These are phyloP conservation scores for Diabrotica virgifera DNA, from an alignment of 1,140 invertebrate species.

Conservation along the genomic window DNA sequence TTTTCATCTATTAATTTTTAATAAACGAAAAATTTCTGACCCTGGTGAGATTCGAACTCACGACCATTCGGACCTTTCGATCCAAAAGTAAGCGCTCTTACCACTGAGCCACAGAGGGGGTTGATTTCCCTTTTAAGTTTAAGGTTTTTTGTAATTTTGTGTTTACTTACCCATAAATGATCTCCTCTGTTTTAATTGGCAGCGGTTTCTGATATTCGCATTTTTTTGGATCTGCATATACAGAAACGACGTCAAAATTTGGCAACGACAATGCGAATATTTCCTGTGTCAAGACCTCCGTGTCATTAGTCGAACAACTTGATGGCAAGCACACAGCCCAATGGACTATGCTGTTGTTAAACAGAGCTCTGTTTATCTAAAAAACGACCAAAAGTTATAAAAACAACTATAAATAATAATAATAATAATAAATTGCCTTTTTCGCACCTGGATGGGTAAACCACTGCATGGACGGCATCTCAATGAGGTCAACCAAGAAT, in stretches of 20 bases:
- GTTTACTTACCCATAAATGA: slow-evolving; percentile 57
- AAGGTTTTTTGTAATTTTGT: slow-evolving; percentile 8
- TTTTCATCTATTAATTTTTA: no score
- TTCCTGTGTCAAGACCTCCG: slow-evolving; percentile 51
- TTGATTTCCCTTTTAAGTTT: no score
- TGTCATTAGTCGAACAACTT: slow-evolving; percentile 54
- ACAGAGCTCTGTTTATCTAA: slow-evolving; percentile 20
- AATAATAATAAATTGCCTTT: background rate
- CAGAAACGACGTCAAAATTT: slow-evolving; percentile 18
- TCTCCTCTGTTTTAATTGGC: slow-evolving; percentile 50
- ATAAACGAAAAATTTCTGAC: no score
- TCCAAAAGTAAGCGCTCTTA: no score
- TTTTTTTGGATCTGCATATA: slow-evolving; percentile 24
- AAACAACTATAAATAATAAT: background rate
- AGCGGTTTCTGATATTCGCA: slow-evolving; percentile 52
- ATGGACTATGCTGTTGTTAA: slow-evolving; percentile 52
- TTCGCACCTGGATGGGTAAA: no score
- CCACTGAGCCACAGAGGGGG: no score
- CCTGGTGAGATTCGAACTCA: no score
- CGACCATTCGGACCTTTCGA: no score
- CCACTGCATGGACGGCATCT: no score
- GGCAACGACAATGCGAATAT: slow-evolving; percentile 45
- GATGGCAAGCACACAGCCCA: slow-evolving; percentile 65
- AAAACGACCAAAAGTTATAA: background rate
- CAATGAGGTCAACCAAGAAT: no score